Percentiles rank a stretch among this genome's conserved stretches.
Evolutionary conservation across 2,888 invertebrate genomes (phyloP).

Genomic region (Heliconius erato): DNA sequence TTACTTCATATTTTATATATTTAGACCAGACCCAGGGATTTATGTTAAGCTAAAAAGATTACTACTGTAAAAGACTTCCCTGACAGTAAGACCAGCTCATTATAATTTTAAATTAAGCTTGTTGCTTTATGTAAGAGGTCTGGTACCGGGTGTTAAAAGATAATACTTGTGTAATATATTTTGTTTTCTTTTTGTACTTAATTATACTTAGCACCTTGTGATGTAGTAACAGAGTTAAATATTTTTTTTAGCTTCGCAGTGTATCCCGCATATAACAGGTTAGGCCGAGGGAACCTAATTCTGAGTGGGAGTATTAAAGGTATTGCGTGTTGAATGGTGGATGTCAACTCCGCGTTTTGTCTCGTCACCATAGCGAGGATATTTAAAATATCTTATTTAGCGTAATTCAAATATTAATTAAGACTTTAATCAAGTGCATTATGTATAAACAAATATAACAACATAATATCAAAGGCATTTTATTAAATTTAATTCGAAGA

Average conservation of each 20-base stretch:
- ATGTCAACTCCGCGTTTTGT: too few relatives aligned
- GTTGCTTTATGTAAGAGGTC: conserved; percentile 38
- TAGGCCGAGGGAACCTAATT: neutral
- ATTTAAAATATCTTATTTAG: neutral
- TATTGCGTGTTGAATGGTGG: too few relatives aligned
- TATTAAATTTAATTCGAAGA: neutral
- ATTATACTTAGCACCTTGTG: conserved; percentile 2
- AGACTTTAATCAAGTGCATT: neutral
- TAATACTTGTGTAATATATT: conserved; percentile 17
- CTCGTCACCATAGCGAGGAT: too few relatives aligned
- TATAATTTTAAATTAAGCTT: conserved; percentile 47
- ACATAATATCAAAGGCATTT: neutral
- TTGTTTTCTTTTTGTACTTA: conserved; percentile 24
- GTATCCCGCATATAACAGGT: neutral
- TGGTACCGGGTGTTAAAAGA: conserved; percentile 24
- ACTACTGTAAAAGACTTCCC: conserved; percentile 30
- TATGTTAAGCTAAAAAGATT: conserved; percentile 31
- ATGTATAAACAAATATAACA: neutral
- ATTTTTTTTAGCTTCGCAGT: neutral
- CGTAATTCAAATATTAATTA: neutral
- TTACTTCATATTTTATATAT: neutral
- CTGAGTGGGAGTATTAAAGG: neutral
- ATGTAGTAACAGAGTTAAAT: neutral
- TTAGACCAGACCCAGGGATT: conserved; percentile 2
- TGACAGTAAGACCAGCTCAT: conserved; percentile 41